Percentiles rank a stretch among this genome's conserved stretches.
Conservation (phyloP, 2,113 vertebrate genomes). For the Puntigrus tetrazona region DNA sequence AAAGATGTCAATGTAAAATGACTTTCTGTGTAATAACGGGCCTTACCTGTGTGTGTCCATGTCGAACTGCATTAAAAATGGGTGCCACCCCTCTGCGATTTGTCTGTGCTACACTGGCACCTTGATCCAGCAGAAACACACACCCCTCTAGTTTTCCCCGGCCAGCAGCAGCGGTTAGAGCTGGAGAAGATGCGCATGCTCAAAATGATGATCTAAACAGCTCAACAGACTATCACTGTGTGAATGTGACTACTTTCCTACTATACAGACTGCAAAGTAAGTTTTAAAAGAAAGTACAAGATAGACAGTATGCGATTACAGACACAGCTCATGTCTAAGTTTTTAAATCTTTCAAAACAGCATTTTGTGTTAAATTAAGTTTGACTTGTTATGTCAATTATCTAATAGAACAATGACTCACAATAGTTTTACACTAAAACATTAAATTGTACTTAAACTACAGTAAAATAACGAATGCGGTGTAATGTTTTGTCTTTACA, state of each 20-base stretch:
- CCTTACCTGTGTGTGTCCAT: slow-evolving; percentile 92
- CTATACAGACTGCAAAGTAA: not conserved
- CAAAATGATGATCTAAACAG: slow-evolving; percentile 52
- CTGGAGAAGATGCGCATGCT: slow-evolving; percentile 70
- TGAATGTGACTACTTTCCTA: not conserved
- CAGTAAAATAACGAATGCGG: not conserved
- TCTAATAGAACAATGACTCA: not conserved
- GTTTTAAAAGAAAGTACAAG: not conserved
- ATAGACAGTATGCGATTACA: not conserved
- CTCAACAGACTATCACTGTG: not conserved
- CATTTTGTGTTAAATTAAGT: too few relatives aligned
- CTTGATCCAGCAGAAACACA: slow-evolving; percentile 78
- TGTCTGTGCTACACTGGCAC: slow-evolving; percentile 75
- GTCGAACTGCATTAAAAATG: slow-evolving; percentile 84
- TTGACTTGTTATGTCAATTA: too few relatives aligned
- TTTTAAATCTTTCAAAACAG: not conserved
- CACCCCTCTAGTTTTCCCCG: slow-evolving; percentile 89
- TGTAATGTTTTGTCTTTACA: not conserved
- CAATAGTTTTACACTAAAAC: not conserved
- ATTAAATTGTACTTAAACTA: not conserved
- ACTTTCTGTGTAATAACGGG: not conserved
- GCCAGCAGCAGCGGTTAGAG: slow-evolving; percentile 89
- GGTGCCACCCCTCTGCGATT: slow-evolving; percentile 86
- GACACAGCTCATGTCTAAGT: not conserved
- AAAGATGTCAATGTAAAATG: not conserved